Conservation (phyloP, 2,113 vertebrate genomes). For the Petroica traversi region DNA sequence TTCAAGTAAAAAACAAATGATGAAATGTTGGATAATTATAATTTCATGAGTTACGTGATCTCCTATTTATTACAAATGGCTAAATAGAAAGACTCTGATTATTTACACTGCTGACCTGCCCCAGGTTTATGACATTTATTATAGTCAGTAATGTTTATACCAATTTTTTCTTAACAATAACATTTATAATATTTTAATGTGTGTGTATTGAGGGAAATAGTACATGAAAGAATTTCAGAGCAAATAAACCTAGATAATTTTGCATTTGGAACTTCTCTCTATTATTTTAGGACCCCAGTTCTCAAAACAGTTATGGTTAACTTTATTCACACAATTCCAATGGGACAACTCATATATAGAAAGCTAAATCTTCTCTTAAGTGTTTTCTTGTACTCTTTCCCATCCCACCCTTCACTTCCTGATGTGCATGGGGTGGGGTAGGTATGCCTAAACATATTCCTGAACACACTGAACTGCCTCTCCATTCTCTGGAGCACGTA, state of each 20-base stretch:
- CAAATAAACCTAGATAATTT: constrained; percentile 30
- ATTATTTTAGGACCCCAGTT: constrained; percentile 44
- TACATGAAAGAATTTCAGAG: constrained; percentile 45
- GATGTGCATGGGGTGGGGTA: neutral
- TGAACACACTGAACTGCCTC: neutral
- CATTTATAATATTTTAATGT: constrained; percentile 58
- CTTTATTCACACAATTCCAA: constrained; percentile 52
- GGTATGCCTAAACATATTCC: neutral
- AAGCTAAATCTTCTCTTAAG: neutral
- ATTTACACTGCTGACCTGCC: constrained; percentile 60
- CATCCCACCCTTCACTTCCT: neutral
- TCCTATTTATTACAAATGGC: constrained; percentile 32
- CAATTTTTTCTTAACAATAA: constrained; percentile 55
- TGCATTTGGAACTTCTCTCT: constrained; percentile 11
- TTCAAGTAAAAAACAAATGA: constrained; percentile 46
- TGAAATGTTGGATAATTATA: constrained; percentile 35
- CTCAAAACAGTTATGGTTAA: constrained; percentile 35
- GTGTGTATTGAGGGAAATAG: constrained; percentile 26
- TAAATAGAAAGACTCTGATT: constrained; percentile 60
- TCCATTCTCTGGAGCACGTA: neutral
- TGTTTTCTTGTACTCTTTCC: neutral
- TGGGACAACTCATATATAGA: neutral
- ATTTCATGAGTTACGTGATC: constrained; percentile 37
- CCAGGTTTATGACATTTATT: constrained; percentile 44
- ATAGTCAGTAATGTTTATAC: constrained; percentile 66